phyloP scores from a whole-genome alignment of 2,797 vertebrate genomes.

The Acanthopagrus latus region DNA sequence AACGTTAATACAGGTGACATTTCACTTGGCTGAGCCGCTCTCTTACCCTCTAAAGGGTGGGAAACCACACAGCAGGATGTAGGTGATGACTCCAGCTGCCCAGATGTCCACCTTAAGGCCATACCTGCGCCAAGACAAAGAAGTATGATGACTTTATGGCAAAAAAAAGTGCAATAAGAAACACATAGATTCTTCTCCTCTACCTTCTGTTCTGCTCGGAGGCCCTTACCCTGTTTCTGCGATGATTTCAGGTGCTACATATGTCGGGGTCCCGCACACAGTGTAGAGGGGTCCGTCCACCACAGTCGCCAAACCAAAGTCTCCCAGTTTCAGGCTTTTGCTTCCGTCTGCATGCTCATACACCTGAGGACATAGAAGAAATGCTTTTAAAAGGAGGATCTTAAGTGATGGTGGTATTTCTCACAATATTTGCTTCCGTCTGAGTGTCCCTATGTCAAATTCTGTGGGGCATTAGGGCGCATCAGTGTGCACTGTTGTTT shows the following conservation, averaged over 20 bases:
- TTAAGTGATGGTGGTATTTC: not conserved
- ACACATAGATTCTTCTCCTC: not conserved
- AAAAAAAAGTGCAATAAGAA: not conserved
- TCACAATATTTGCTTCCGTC: not conserved
- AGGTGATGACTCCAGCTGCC: slow-evolving; percentile 98
- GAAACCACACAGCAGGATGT: slow-evolving; percentile 97
- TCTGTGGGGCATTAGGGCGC: too few relatives aligned
- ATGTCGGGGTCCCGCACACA: slow-evolving; percentile 97
- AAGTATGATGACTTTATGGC: not conserved
- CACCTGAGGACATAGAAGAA: slow-evolving; percentile 83
- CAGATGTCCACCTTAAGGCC: slow-evolving; percentile 99
- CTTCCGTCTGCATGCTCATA: slow-evolving; percentile 98
- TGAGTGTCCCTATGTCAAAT: not conserved
- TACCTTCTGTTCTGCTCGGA: not conserved
- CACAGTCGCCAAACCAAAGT: slow-evolving; percentile 96
- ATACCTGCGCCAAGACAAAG: slow-evolving; percentile 84
- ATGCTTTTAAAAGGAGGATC: not conserved
- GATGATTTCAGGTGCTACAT: slow-evolving; percentile 99
- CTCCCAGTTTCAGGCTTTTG: slow-evolving; percentile 96
- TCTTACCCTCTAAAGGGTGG: slow-evolving; percentile 96
- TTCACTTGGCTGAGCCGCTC: not conserved
- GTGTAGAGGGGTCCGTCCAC: slow-evolving; percentile 97
- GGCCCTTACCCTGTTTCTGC: slow-evolving; percentile 94
- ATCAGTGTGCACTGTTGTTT: not conserved
- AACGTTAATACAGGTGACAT: not conserved